Percentiles rank a stretch among this genome's conserved stretches.
Conservation (phyloP, 2,797 vertebrate genomes). For the Coilia nasus region DNA sequence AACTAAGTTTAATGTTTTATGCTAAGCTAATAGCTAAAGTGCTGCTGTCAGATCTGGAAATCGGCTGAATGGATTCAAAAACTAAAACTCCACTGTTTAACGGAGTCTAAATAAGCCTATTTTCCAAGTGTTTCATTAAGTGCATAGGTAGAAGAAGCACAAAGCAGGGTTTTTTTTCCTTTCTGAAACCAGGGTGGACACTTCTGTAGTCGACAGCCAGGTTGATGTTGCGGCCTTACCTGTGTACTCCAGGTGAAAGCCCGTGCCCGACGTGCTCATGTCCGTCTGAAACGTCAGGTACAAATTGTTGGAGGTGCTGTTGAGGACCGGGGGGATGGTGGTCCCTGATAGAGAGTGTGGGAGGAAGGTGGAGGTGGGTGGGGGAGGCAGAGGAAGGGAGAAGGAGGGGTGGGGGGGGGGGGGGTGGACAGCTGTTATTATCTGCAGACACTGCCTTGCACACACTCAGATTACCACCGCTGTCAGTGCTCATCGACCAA, state of each 20-base stretch:
- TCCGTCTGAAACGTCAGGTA: conserved; percentile 97
- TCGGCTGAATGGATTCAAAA: too few species aligned
- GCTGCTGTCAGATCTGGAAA: too few species aligned
- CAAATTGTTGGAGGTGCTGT: conserved; percentile 97
- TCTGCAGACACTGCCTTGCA: background rate
- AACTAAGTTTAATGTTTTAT: too few species aligned
- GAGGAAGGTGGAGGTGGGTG: background rate
- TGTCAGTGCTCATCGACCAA: background rate
- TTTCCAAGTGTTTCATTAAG: too few species aligned
- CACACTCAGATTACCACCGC: background rate
- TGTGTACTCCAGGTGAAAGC: conserved; percentile 98
- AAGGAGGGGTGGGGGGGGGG: too few species aligned
- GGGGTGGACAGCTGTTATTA: background rate
- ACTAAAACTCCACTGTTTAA: too few species aligned
- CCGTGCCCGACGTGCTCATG: conserved; percentile 94
- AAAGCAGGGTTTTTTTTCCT: too few species aligned
- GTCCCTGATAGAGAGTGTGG: conserved; percentile 78
- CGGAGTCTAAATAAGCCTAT: too few species aligned
- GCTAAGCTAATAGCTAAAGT: too few species aligned
- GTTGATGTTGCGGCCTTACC: conserved; percentile 74
- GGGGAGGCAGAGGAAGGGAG: background rate
- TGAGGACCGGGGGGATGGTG: conserved; percentile 93
- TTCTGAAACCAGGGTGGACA: too few species aligned
- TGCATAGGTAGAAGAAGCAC: too few species aligned
- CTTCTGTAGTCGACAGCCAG: too few species aligned